Evolutionary conservation across 2,888 invertebrate genomes (phyloP).

Genomic region (Dendrolimus pini): DNA sequence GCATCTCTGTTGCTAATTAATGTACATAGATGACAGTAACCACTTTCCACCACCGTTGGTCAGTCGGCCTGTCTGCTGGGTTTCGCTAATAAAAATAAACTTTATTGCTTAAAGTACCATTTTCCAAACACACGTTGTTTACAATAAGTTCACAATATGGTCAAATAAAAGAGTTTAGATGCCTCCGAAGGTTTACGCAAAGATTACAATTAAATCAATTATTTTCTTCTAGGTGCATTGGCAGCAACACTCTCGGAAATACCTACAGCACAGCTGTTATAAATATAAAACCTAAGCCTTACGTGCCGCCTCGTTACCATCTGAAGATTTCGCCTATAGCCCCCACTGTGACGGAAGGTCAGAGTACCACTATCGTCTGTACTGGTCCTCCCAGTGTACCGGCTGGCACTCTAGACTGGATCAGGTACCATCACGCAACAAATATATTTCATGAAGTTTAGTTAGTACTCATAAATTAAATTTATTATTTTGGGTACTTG

Average conservation of each 20-base stretch:
- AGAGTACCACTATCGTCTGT: conserved; percentile 57
- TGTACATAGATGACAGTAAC: not conserved
- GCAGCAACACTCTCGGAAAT: conserved; percentile 82
- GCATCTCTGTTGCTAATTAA: too few species aligned
- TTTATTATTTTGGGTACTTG: too few species aligned
- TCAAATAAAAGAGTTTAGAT: too few species aligned
- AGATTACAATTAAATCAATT: not conserved
- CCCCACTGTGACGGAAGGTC: conserved; percentile 67
- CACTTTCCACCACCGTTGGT: not conserved
- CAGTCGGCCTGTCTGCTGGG: not conserved
- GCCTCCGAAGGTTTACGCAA: too few species aligned
- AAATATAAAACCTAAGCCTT: conserved; percentile 74
- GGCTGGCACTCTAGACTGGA: conserved; percentile 72
- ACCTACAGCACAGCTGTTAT: conserved; percentile 80
- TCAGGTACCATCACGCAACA: conserved; percentile 47
- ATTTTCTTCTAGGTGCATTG: conserved; percentile 77
- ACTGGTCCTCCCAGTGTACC: conserved; percentile 79
- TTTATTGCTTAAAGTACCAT: too few species aligned
- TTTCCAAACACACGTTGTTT: too few species aligned
- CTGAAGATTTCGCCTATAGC: conserved; percentile 77
- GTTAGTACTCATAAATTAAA: too few species aligned
- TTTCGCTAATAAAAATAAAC: not conserved
- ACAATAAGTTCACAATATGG: too few species aligned
- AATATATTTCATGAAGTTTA: too few species aligned
- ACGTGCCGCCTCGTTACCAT: conserved; percentile 34